Evolutionary conservation across 1,140 invertebrate species (phyloP).

Genomic region (Drosophila ogumai): DNA sequence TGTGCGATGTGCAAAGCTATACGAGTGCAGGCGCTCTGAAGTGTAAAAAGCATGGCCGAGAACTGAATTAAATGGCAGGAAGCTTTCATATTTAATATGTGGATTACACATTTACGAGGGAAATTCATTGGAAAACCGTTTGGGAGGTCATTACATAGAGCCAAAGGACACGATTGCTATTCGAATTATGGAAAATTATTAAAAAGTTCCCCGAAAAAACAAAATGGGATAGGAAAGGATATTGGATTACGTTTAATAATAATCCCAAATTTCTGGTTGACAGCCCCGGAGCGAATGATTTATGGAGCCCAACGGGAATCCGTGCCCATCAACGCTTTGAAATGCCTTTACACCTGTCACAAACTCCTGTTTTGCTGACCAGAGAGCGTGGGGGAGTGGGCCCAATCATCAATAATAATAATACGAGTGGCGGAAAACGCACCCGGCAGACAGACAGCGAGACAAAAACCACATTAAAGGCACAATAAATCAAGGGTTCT

Average conservation of each 20-base stretch:
- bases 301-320: conserved; percentile 7
- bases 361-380: conserved; percentile 3
- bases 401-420: conserved; percentile 67
- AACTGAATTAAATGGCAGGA: conserved; percentile 46
- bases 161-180: neutral
- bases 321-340: conserved; percentile 11
- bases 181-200: conserved; percentile 4
- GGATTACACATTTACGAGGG: conserved; percentile 15
- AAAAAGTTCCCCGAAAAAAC: neutral
- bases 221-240: conserved; percentile 1
- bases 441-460: conserved; percentile 23
- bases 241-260: conserved; percentile 15
- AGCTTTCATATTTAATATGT: conserved; percentile 36
- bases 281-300: conserved; percentile 27
- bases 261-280: neutral
- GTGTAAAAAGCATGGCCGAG: conserved; percentile 35
- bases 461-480: conserved; percentile 65
- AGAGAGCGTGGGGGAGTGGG: neutral
- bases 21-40: conserved; percentile 32
- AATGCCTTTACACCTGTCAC: conserved; percentile 65
- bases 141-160: neutral
- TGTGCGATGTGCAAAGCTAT: conserved; percentile 55
- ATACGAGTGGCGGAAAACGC: conserved; percentile 13
- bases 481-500: conserved; percentile 66
- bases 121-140: conserved; percentile 23